Percentiles rank a stretch among this genome's conserved stretches.
Evolutionary conservation across 2,888 invertebrate species (phyloP).

Genomic region (Campoletis raptor): DNA sequence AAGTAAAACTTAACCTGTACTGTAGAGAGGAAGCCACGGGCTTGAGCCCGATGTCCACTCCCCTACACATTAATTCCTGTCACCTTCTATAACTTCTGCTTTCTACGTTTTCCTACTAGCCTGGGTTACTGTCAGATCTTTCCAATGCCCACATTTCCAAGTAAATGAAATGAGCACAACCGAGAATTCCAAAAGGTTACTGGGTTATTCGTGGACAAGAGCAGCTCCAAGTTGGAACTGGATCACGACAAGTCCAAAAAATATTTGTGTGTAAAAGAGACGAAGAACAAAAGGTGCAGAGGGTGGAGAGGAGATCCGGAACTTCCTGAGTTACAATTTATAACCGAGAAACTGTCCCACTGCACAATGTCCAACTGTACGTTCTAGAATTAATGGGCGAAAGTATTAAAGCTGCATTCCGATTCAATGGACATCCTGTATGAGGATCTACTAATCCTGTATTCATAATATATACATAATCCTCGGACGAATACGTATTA

Average conservation of each 20-base stretch:
- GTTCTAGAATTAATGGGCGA: constrained; percentile 33
- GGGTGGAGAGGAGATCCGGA: neutral
- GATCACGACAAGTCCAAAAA: constrained; percentile 6
- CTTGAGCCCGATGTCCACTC: neutral
- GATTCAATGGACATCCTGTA: constrained; percentile 10
- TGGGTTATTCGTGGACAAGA: constrained; percentile 60
- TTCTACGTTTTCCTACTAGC: constrained; percentile 39
- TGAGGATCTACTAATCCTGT: neutral
- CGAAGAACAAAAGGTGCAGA: neutral
- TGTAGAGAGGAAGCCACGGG: constrained; percentile 24
- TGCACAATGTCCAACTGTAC: constrained; percentile 37
- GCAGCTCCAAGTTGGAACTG: constrained; percentile 1
- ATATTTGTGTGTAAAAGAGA: neutral
- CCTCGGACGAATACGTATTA: neutral
- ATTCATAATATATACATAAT: neutral
- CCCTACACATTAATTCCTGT: constrained; percentile 10
- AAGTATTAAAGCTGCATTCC: constrained; percentile 44
- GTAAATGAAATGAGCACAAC: constrained; percentile 51
- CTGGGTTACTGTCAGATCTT: constrained; percentile 41
- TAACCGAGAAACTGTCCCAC: constrained; percentile 38
- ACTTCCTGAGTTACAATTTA: constrained; percentile 46
- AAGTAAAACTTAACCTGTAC: constrained; percentile 54
- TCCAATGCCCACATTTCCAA: constrained; percentile 39
- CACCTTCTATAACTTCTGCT: neutral
- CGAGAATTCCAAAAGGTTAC: constrained; percentile 72